Percentiles rank a stretch among this genome's conserved stretches.
phyloP scores from a whole-genome alignment of 2,113 vertebrate species.

The Pavo muticus region DNA sequence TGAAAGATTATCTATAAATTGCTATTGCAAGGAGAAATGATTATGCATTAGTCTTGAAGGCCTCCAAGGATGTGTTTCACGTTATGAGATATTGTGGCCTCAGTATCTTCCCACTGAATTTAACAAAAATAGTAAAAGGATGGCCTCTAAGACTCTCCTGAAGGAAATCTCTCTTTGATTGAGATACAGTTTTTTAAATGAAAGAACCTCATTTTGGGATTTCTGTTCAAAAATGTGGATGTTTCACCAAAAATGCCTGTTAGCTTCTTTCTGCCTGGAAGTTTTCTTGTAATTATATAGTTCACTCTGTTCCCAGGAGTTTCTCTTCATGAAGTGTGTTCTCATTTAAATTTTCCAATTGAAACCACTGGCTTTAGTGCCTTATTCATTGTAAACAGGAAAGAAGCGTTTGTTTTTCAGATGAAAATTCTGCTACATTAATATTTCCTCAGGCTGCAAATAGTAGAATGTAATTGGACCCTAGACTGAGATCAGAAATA shows the following conservation, averaged over 20 bases:
- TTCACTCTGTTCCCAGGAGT: background rate
- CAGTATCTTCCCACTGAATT: background rate
- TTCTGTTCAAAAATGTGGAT: background rate
- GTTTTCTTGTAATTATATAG: background rate
- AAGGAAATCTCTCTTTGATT: background rate
- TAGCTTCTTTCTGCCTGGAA: background rate
- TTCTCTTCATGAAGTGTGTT: background rate
- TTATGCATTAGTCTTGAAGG: background rate
- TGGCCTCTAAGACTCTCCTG: background rate
- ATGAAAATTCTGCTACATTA: background rate
- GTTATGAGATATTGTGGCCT: background rate
- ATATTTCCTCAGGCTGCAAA: background rate
- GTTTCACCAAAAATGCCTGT: background rate
- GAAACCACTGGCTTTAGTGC: background rate
- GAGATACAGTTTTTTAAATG: background rate
- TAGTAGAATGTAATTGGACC: background rate
- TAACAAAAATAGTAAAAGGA: background rate
- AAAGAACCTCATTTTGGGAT: background rate
- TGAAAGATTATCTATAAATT: background rate
- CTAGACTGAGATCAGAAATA: background rate
- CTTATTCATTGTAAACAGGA: background rate
- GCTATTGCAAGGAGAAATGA: background rate
- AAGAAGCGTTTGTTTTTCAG: background rate
- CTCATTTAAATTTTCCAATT: conserved; percentile 20
- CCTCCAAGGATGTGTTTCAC: background rate